Conservation (phyloP, 2,113 vertebrate genomes). For the Gadus macrocephalus region DNA sequence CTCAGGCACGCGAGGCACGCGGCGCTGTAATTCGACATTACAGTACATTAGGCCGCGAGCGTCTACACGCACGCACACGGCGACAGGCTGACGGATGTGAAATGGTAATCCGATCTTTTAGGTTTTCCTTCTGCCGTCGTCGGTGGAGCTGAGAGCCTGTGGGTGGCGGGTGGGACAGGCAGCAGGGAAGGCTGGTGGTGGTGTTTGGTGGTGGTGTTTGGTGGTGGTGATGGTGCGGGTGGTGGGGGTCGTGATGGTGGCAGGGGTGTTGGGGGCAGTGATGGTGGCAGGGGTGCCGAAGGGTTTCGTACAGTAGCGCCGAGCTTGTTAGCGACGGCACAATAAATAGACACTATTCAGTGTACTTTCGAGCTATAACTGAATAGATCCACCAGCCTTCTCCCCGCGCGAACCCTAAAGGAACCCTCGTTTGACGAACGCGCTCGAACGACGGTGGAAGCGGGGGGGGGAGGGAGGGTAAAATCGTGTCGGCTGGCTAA, state of each 20-base stretch:
- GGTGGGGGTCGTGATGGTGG: no score
- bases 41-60: not conserved
- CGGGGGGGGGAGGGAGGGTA: slow-evolving; percentile 32
- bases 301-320: slow-evolving; percentile 56
- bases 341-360: slow-evolving; percentile 70
- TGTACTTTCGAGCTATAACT: slow-evolving; percentile 57
- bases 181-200: no score
- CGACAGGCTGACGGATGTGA: slow-evolving; percentile 32
- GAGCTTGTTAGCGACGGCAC: slow-evolving; percentile 62
- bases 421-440: slow-evolving; percentile 62
- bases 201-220: no score
- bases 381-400: slow-evolving; percentile 38
- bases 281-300: slow-evolving; percentile 31
- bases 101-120: slow-evolving; percentile 42
- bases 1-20: not conserved
- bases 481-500: slow-evolving; percentile 69
- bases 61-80: no score
- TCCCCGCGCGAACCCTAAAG: slow-evolving; percentile 33
- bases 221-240: no score
- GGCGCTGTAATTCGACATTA: not conserved
- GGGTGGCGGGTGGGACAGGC: not conserved
- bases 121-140: slow-evolving; percentile 47
- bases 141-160: slow-evolving; percentile 55
- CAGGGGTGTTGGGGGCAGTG: no score
- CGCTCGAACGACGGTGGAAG: slow-evolving; percentile 42